phyloP scores from a whole-genome alignment of 2,113 vertebrate genomes.

The Argyrosomus japonicus region DNA sequence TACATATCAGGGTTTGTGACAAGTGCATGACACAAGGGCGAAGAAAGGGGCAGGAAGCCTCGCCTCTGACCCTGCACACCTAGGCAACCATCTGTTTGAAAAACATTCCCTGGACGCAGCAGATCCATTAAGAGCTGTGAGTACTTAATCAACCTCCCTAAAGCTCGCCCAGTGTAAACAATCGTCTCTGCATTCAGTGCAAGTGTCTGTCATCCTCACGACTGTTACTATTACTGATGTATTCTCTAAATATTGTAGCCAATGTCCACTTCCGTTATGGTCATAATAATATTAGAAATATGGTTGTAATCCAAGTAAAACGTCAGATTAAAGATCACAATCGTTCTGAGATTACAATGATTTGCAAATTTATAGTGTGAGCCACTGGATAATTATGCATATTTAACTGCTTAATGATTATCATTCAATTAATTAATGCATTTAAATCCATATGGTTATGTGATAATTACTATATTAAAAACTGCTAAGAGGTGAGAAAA shows the following conservation, averaged over 20 bases:
- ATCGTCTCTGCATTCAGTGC: conserved; percentile 8
- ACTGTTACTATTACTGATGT: not conserved
- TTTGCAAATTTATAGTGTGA: not conserved
- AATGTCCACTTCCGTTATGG: not conserved
- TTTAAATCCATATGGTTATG: not conserved
- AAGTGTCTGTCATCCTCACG: conserved; percentile 5
- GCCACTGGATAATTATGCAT: not conserved
- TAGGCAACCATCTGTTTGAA: conserved; percentile 68
- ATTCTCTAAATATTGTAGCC: not conserved
- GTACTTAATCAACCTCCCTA: conserved; percentile 49
- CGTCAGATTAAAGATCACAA: conserved; percentile 5
- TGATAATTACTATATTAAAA: not conserved
- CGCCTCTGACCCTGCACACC: conserved; percentile 41
- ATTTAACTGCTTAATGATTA: conserved; percentile 17
- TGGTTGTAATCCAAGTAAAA: conserved; percentile 16
- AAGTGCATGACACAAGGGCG: conserved; percentile 50
- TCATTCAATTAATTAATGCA: not conserved
- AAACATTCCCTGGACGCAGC: conserved; percentile 48
- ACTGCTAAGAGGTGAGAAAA: not conserved
- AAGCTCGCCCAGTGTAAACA: conserved; percentile 22
- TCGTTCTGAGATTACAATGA: not conserved
- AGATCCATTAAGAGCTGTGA: conserved; percentile 57
- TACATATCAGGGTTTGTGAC: conserved; percentile 49
- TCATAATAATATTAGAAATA: not conserved
- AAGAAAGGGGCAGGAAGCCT: conserved; percentile 56